Evolutionary conservation across 2,113 vertebrate species (phyloP), one percentile per base, ranked within the genome.

Genomic region (Coreoperca whiteheadi): DNA sequence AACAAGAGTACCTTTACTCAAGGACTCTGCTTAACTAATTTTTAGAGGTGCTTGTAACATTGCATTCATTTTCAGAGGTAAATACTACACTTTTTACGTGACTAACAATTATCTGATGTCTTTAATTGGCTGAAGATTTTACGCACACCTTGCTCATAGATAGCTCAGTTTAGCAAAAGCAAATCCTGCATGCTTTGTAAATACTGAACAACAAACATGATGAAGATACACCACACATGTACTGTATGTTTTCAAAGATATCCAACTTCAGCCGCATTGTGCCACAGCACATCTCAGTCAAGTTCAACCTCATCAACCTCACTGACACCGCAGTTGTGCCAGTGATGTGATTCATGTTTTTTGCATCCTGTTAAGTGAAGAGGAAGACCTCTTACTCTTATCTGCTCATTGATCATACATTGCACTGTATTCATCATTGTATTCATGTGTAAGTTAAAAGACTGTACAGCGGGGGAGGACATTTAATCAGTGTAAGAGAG

Each of bases 321-420:
- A 50, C 80, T 75, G 80, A 81, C 75, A 64, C 61, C 72, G 69
- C 79, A 87, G 74, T 87, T 84, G 57, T 82, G 69, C 39, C 67
- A 63, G 30, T 28, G 59, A 84, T 72, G 73, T 30, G 21, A 69
- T 85, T 81, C 59, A 61, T 74, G 46, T 66, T 71, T 39, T 78
- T 51, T 66, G 57, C 54, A 66, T 86, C 56, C 66, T 77, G 61
- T 79, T 75, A 76, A 43, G 43, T 61, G 71, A 53, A 2, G 32
- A 82, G 41, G 48, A 51, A 70, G 25, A 67, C 82, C 41, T 86
- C 64, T 59, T 8, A 9, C 70, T 48, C 39, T 65, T 70, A 21
- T 48, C 82, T 61, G n/a, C 37, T 64, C 68, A 69, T 43, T 74
- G 48, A 64, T 54, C 56, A 57, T 74, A 57, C 18, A 34, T 73